Evolutionary conservation across 2,888 invertebrate species (phyloP), one percentile per base, ranked within the genome.

Genomic region (Steinernema hermaphroditum): DNA sequence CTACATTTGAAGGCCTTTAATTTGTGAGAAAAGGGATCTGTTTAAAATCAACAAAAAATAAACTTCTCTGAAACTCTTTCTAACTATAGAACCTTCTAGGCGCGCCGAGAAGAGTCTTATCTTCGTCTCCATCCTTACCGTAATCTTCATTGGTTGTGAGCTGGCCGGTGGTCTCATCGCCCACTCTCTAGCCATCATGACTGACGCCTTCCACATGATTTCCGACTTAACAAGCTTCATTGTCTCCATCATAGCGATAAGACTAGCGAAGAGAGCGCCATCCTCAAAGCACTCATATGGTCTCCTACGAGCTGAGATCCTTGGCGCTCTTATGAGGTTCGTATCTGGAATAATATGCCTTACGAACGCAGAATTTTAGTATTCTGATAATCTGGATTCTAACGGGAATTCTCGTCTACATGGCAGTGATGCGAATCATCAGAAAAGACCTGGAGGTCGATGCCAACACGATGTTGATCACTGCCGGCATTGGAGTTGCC

Each of bases 201-300:
- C 96, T 70, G 97, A 98, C 88, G 96, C 97, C 27, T 95, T 96
- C 62, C 97, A 98, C 89, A 90, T 97, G 80, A 91, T 96, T 80
- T 94, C 95, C 81, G 97, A 98, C 89, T 94, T 98, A 87, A 94
- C 94, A 77, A 94, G 95, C 86, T 97, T 98, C 88, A 93, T 96
- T 92, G 95, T 98, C 88, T 96, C 96, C 24, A 89, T 98, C 78
- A 93, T 96, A 88, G 92, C 94, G 0, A 88, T 95, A 78, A 94
- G 92, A 91, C 91, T 94, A 69, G 92, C 93, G 0, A 90, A 90
- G 76, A 90, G 93, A 82, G 93, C 93, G 0, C 91, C 94, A 0
- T 93, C 94, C 0, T 91, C 91, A 82, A 90, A 90, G 84, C 93
- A 96, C 93, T 92, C 93, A 37, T 96, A 94, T 89, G 90, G 90